Evolutionary conservation across 2,888 invertebrate genomes (phyloP), one percentile per base, ranked within the genome.

Genomic region (Sarcophaga subvicina): DNA sequence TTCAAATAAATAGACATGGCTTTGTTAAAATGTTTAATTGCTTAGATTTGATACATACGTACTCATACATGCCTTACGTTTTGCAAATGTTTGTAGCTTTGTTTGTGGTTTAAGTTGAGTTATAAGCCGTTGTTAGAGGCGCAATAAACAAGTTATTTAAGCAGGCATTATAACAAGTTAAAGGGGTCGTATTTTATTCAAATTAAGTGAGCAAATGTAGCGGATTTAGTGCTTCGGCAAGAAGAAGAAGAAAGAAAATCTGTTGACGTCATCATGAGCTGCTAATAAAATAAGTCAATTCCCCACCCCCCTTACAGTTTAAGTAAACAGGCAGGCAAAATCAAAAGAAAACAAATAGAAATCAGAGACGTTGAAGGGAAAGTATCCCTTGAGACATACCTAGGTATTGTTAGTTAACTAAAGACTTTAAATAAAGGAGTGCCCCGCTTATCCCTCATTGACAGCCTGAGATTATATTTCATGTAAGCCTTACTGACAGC

Each of bases 221-320:
- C 37, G 37, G 2, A 37, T 71, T 59, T 20, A 5, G 22, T 20
- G 59, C 20, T 12, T 73, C 25, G 59, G 54, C 25, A 63, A 25
- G 17, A 54, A 54, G 37, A 54, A 54, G 37, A 27, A 20, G 25
- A 54, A 63, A 63, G 25, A 67, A 77, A 49, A 75, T 62, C 27
- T 54, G 67, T 67, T 78, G 83, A 70, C 79, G 70, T 75, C 79
- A 75, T 59, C 78, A 81, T 81, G 81, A 78, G 85, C 75, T 78
- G 81, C 78, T 73, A 78, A 81, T 81, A 59, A 70, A 78, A 85
- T 77, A 75, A 77, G 63, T 70, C 78, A 85, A 85, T 78, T 85
- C 78, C 78, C 78, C 59, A 37, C 69, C 62, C 78, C 78, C 78
- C 78, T 81, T 64, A 75, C 59, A 62, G 64, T 78, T 85, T 76